These are phyloP conservation scores for Nyctereutes procyonoides DNA, from an alignment of 2,113 vertebrate species.

Conservation along the genomic window DNA sequence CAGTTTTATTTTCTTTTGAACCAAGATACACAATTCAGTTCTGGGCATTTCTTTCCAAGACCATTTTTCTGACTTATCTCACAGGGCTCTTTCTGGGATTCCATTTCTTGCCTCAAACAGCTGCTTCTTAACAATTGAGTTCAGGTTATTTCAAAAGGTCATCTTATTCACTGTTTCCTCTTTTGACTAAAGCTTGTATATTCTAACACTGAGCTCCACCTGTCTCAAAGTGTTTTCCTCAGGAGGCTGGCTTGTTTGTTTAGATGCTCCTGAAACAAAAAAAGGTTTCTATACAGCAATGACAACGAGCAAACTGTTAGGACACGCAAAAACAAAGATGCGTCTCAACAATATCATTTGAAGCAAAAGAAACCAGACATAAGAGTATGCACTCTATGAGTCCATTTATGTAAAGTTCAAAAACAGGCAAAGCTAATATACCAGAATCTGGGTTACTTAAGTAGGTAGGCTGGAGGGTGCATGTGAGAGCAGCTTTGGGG, in stretches of 20 bases:
- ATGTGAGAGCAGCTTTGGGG: background rate
- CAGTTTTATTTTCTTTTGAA: background rate
- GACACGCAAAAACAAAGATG: background rate
- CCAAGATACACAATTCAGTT: background rate
- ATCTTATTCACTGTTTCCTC: background rate
- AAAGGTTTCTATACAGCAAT: background rate
- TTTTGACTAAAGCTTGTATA: background rate
- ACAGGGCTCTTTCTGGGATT: background rate
- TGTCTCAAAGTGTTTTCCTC: background rate
- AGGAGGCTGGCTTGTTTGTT: background rate
- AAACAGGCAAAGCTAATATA: background rate
- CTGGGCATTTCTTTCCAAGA: background rate
- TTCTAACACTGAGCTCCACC: background rate
- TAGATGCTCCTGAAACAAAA: background rate
- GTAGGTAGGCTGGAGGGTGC: too few species aligned
- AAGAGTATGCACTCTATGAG: accelerated
- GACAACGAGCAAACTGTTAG: background rate
- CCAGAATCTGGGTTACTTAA: background rate
- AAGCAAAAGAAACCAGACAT: background rate
- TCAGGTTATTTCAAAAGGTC: background rate
- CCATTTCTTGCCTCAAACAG: background rate
- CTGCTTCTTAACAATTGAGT: background rate
- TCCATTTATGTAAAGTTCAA: background rate
- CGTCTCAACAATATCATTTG: background rate
- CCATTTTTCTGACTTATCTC: background rate